A percentile compares a stretch with the other conserved stretches of the same genome.
Evolutionary conservation across 2,888 invertebrate genomes (phyloP).

Genomic region (Tipula vernalis): DNA sequence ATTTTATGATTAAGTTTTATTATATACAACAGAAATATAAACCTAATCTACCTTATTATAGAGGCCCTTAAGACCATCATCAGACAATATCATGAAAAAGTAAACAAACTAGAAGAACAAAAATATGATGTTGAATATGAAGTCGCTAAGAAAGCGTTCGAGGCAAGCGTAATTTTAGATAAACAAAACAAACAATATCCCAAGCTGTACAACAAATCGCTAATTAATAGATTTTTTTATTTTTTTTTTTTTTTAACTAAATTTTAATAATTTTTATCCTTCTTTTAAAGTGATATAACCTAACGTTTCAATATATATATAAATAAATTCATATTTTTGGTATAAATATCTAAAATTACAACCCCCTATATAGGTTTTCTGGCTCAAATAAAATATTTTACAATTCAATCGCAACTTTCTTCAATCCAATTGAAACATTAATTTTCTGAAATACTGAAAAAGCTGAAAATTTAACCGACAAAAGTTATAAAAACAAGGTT

Average conservation of each 20-base stretch:
- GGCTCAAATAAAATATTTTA: not conserved
- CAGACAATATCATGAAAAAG: slow-evolving; percentile 32
- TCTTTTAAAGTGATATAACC: not conserved
- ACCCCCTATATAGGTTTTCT: not conserved
- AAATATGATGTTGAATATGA: slow-evolving; percentile 98
- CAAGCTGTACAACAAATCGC: slow-evolving; percentile 9
- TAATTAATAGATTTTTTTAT: not conserved
- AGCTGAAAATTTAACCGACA: not conserved
- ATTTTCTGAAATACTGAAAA: not conserved
- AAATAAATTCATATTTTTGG: not conserved
- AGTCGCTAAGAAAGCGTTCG: slow-evolving; percentile 89
- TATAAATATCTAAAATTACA: not conserved
- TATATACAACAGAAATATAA: slow-evolving; percentile 12
- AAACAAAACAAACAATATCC: slow-evolving; percentile 6
- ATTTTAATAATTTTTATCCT: slow-evolving; percentile 5
- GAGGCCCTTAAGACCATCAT: slow-evolving; percentile 31
- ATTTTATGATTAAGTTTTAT: not conserved
- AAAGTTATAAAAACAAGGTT: too few species aligned
- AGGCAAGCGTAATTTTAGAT: slow-evolving; percentile 52
- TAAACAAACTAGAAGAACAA: slow-evolving; percentile 38
- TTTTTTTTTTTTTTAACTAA: not conserved
- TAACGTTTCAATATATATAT: not conserved
- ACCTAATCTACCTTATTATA: slow-evolving; percentile 19
- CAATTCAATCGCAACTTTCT: not conserved
- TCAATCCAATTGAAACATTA: not conserved